Base-by-base conservation (phyloP, 2,113 vertebrate genomes). In the Pogona vitticeps region DNA sequence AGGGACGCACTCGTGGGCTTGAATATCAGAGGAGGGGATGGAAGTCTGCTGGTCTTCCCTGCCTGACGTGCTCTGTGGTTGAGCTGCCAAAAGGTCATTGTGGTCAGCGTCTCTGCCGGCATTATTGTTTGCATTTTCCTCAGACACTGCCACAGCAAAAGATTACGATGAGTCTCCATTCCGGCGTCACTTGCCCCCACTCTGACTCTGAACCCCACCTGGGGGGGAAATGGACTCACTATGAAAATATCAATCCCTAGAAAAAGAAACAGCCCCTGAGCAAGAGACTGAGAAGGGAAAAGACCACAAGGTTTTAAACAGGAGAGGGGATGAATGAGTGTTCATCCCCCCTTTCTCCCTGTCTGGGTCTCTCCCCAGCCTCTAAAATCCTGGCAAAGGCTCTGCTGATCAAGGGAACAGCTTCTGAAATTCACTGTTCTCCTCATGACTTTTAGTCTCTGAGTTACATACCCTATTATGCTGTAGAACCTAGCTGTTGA, bases 81-180 rank as follows among this genome's bases (percentile, higher is more conserved):
- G 68, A 2, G n/a, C 63, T 76, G 78, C 79, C 58, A 38, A 87
- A 87, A 82, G 85, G 79, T 82, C 79, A 67, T 6, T 82, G 79
- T 56, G 85, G 85, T 87, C 59, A 76, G 85, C 67, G n/a, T 67
- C 71, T 87, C 67, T 58, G 70, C 17, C 42, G 59, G 71, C 71
- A 52, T 87, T 76, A 81, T 87, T 87, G 85, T 87, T 87, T 82
- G 85, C 79, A 67, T 82, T 82, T 87, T 65, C 70, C 78, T 82
- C 85, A 87, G 85, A 87, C 85, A 67, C 58, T 82, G 85, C 70
- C 85, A 67, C 85, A 82, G 85, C 78, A 68, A 82, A 86, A 85
- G 76, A n/a, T 65, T 85, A n/a, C 1, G 76, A 87, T 87, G 85
- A 87, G 79, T 87, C 85, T 87, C 85, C 23, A n/a, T 52, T 58